Base-by-base conservation (phyloP, 2,797 vertebrate genomes). In the Strix occidentalis region DNA sequence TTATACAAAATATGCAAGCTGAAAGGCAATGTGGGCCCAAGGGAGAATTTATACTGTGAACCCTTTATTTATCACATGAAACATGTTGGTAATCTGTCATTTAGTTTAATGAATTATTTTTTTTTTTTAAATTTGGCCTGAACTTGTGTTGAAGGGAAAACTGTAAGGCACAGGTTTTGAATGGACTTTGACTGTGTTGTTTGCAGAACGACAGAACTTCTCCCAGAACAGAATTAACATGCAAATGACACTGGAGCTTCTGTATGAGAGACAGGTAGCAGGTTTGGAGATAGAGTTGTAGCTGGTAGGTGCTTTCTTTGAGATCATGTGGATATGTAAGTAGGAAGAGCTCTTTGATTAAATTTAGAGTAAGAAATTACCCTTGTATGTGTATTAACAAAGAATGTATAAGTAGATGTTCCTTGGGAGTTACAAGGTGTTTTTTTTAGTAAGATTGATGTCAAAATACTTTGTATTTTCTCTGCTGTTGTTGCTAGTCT, bases 241-340 rank as follows among this genome's bases (percentile, higher is more conserved):
- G 29, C 1, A 33, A 85, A 57, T 35, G 51, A 14, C 60, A 39
- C 24, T 45, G 61, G 57, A 77, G 11, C 24, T 90, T 31, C 61
- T 68, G 21, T 39, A 56, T 56, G 50, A 53, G 57, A 43, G 35
- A 17, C 45, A 26, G 66, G 37, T 16, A 39, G 57, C 43, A 35
- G 18, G 29, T 79, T 61, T 72, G 63, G 79, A 57, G 41, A 20
- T 12, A 0, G 13, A 61, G 61, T 4, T 86, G 37, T 43, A 50
- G 57, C 57, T 0, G 0, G 35, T 51, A 3, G 0, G 14, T 58
- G 33, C 58, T 57, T 92, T 64, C 37, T 37, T 2, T 41, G 48
- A 19, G 26, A 9, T 53, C 51, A 50, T 15, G 13, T 54, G 41
- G 25, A 58, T 63, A 12, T 71, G 20, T 48, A 37, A 68, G 66